phyloP scores from a whole-genome alignment of 2,113 vertebrate genomes.

The Calidris pygmaea region DNA sequence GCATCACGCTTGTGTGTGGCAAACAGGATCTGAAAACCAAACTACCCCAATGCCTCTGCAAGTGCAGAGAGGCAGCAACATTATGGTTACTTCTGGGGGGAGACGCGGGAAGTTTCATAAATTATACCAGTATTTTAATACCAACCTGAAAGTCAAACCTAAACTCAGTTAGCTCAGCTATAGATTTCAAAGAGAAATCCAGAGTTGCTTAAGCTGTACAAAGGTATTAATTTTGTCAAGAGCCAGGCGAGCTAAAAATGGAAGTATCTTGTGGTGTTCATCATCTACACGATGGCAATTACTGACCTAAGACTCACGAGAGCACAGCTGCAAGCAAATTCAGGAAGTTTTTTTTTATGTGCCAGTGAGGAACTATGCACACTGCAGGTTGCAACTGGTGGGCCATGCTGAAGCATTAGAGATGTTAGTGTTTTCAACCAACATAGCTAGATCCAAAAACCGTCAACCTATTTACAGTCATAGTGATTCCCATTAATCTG shows the following conservation, averaged over 20 bases:
- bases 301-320: background rate
- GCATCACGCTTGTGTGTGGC: background rate
- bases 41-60: background rate
- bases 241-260: background rate
- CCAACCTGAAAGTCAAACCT: background rate
- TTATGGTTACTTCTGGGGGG: background rate
- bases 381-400: background rate
- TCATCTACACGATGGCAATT: background rate
- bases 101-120: background rate
- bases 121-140: background rate
- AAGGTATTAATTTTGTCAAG: background rate
- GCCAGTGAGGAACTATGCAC: background rate
- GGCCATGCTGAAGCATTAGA: background rate
- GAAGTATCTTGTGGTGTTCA: background rate
- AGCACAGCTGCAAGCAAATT: background rate
- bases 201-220: background rate
- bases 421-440: background rate
- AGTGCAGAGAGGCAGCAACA: background rate
- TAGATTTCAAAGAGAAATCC: background rate
- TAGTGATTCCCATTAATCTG: background rate
- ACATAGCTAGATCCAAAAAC: background rate
- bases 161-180: background rate
- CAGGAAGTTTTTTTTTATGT: background rate
- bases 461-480: background rate
- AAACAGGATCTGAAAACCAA: background rate